Conservation (phyloP, 2,888 invertebrate species). For the Eupithecia inturbata region DNA sequence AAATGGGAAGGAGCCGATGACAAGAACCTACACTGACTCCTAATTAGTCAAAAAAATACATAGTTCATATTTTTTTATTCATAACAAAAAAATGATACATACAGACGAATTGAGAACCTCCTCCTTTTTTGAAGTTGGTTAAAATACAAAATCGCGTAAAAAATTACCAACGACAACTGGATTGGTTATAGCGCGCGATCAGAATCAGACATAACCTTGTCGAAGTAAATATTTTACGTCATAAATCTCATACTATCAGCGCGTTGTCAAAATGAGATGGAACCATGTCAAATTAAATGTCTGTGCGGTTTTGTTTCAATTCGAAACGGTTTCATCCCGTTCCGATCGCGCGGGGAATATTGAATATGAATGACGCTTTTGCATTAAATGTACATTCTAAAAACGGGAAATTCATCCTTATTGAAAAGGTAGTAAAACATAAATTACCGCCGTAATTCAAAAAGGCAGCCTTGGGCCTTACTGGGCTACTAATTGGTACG, state of each 20-base stretch:
- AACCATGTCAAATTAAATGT: neutral
- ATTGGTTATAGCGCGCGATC: no score
- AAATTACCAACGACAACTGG: no score
- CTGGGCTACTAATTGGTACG: conserved; percentile 28
- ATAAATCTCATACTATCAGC: neutral
- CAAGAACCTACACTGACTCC: no score
- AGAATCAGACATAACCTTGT: no score
- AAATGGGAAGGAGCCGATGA: no score
- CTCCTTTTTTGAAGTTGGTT: no score
- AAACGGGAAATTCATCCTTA: conserved; percentile 1
- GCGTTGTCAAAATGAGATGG: no score
- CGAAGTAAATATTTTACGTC: neutral
- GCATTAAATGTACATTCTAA: neutral
- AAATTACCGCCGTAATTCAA: conserved; percentile 10
- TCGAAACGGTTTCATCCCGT: neutral
- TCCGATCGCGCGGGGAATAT: neutral
- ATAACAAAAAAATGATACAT: no score
- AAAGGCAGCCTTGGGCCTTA: conserved; percentile 20
- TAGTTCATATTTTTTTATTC: no score
- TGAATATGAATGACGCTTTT: neutral
- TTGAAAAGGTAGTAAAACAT: neutral
- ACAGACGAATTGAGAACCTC: no score
- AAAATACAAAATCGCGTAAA: no score
- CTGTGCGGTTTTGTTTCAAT: neutral
- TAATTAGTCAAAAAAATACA: no score